These are phyloP conservation scores for Octodonta nipae DNA, from an alignment of 2,888 invertebrate genomes.

Conservation along the genomic window DNA sequence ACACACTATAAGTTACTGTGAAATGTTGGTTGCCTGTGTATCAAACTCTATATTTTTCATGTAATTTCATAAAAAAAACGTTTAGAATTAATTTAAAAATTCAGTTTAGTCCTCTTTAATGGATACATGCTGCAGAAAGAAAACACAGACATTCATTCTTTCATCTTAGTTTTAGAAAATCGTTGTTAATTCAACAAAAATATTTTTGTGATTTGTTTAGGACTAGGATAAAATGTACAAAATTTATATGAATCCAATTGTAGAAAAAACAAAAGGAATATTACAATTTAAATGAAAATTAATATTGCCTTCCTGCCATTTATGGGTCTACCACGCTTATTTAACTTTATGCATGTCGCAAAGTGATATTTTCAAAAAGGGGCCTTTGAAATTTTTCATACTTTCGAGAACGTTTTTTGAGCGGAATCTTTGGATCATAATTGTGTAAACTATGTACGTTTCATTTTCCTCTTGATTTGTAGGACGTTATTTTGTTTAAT, in stretches of 20 bases:
- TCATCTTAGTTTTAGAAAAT: conserved; percentile 23
- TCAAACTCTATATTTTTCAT: too few relatives aligned
- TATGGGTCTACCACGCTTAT: conserved; percentile 43
- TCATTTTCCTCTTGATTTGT: conserved; percentile 9
- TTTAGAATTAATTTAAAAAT: conserved; percentile 18
- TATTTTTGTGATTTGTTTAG: conserved; percentile 42
- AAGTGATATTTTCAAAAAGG: conserved; percentile 36
- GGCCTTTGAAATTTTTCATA: conserved; percentile 32
- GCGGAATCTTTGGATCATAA: not conserved
- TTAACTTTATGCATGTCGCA: conserved; percentile 33
- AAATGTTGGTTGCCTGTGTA: too few relatives aligned
- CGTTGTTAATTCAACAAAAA: conserved; percentile 34
- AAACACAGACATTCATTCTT: conserved; percentile 23
- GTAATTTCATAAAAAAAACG: too few relatives aligned
- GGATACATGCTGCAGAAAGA: conserved; percentile 20
- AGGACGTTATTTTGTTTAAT: conserved; percentile 26
- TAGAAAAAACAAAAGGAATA: conserved; percentile 33
- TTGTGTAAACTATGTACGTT: not conserved
- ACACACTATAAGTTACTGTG: too few relatives aligned
- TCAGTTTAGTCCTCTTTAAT: conserved; percentile 27
- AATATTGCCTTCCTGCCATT: conserved; percentile 50
- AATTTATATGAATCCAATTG: conserved; percentile 39
- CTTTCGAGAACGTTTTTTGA: conserved; percentile 3
- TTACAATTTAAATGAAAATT: conserved; percentile 36
- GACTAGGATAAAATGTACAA: conserved; percentile 40